These are phyloP conservation scores for Tachuris rubrigastra DNA, from an alignment of 2,113 vertebrate species.

Conservation along the genomic window DNA sequence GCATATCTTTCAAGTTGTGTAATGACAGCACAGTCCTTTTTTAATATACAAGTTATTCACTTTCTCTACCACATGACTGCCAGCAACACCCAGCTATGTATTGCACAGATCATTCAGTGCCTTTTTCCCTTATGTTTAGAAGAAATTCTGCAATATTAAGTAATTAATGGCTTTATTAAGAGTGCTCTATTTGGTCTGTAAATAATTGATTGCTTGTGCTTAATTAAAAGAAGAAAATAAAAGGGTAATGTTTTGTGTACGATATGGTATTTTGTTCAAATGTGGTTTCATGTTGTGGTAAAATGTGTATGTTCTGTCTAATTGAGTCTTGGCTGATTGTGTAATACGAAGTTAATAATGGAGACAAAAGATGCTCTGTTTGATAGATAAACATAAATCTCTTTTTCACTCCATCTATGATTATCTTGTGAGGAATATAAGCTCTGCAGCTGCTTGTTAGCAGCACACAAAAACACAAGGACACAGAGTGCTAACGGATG, in stretches of 20 bases:
- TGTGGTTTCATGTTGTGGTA: not conserved
- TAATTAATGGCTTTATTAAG: not conserved
- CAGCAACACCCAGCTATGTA: conserved; percentile 5
- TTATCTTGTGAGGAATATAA: not conserved
- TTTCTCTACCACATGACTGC: not conserved
- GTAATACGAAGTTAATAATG: not conserved
- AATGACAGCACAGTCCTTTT: conserved; percentile 4
- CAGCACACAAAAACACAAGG: not conserved
- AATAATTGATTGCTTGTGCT: not conserved
- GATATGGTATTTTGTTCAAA: not conserved
- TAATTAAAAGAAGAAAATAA: conserved; percentile 33
- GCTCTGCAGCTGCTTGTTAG: not conserved
- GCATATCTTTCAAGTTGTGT: conserved; percentile 21
- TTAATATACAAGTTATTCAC: not conserved
- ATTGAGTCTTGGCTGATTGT: not conserved
- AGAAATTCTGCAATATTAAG: not conserved
- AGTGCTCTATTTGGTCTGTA: not conserved
- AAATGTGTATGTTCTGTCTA: not conserved
- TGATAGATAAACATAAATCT: not conserved
- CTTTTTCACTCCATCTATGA: not conserved
- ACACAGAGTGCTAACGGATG: not conserved
- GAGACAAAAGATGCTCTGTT: not conserved
- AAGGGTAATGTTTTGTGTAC: not conserved
- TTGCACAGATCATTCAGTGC: not conserved
- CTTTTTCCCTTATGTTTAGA: not conserved